Conservation (phyloP, 2,888 invertebrate species). For the Gerris lacustris region DNA sequence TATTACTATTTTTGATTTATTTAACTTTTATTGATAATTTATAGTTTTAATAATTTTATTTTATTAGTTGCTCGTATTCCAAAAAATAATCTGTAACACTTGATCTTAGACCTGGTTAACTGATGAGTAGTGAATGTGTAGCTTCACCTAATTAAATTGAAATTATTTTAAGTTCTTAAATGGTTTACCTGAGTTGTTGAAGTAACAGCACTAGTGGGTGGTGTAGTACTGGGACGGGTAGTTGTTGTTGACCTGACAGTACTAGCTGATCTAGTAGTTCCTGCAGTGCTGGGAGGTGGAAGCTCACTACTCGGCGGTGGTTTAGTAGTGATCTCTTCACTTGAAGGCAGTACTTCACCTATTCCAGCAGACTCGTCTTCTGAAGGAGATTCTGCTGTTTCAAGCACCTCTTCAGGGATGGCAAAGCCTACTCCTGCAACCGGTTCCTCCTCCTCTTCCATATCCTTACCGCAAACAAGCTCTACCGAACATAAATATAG, state of each 20-base stretch:
- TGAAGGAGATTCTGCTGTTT: background rate
- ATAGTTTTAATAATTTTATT: no score
- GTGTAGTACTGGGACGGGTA: background rate
- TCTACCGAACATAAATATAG: background rate
- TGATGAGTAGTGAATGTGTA: no score
- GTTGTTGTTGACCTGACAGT: background rate
- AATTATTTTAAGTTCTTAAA: no score
- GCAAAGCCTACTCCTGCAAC: background rate
- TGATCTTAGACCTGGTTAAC: no score
- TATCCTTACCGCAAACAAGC: background rate
- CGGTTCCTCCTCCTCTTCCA: background rate
- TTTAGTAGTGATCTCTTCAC: background rate
- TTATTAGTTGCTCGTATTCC: no score
- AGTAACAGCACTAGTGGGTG: no score
- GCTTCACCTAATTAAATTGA: no score
- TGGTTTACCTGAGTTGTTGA: no score
- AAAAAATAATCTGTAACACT: no score
- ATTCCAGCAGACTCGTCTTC: background rate
- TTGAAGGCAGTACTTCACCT: background rate
- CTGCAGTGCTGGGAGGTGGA: background rate
- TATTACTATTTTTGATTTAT: no score
- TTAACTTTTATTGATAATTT: no score
- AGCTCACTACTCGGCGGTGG: background rate
- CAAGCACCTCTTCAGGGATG: background rate
- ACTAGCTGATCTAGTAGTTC: background rate